Conservation (phyloP, 1,140 invertebrate genomes). For the Cydia strobilella region DNA sequence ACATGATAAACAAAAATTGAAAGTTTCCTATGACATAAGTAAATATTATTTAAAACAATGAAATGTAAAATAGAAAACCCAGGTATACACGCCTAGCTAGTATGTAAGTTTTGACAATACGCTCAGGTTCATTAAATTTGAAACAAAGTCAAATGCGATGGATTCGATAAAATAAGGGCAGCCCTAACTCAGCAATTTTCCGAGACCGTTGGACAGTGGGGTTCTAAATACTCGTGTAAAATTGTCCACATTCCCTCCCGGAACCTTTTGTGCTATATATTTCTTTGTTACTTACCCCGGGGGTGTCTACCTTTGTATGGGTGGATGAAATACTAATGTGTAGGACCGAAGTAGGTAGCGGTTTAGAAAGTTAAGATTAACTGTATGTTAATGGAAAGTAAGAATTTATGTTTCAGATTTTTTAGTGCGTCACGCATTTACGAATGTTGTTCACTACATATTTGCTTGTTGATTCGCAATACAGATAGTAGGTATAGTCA, state of each 20-base stretch:
- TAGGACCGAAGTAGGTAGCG: slow-evolving; percentile 14
- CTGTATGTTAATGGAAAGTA: background rate
- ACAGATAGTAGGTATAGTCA: no score
- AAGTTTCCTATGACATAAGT: no score
- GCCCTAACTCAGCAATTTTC: slow-evolving; percentile 61
- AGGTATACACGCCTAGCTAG: no score
- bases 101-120: no score
- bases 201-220: slow-evolving; percentile 77
- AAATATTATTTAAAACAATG: no score
- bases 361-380: slow-evolving; percentile 24
- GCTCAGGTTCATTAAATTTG: no score
- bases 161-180: slow-evolving; percentile 35
- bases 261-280: slow-evolving; percentile 76
- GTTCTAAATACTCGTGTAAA: slow-evolving; percentile 79
- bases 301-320: slow-evolving; percentile 45
- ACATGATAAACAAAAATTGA: no score
- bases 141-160: no score
- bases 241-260: slow-evolving; percentile 76
- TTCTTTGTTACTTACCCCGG: slow-evolving; percentile 76
- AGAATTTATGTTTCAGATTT: background rate
- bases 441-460: no score
- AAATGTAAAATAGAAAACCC: no score
- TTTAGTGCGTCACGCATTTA: background rate
- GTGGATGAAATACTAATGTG: slow-evolving; percentile 34
- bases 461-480: no score